These are phyloP conservation scores for Pipistrellus nathusii DNA, from an alignment of 2,797 vertebrate genomes.

Conservation along the genomic window DNA sequence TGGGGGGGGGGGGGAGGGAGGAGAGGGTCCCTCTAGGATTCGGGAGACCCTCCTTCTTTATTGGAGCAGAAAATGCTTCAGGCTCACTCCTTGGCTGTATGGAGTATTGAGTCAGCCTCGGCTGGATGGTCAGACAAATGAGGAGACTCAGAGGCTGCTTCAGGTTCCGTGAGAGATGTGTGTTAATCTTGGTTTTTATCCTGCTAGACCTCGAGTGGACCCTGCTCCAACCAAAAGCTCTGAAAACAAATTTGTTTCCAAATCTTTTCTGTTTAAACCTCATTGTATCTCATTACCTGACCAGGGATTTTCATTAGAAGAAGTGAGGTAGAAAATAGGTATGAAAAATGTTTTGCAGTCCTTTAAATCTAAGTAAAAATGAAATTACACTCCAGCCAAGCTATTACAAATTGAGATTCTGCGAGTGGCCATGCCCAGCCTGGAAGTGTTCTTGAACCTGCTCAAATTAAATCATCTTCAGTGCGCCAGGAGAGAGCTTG, in stretches of 20 bases:
- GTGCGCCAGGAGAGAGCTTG: background rate
- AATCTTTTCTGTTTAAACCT: conserved; percentile 29
- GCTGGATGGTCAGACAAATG: background rate
- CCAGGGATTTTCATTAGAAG: conserved; percentile 53
- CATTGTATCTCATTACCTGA: background rate
- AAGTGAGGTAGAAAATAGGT: conserved; percentile 7
- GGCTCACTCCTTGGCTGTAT: background rate
- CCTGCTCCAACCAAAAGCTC: background rate
- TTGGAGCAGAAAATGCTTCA: background rate
- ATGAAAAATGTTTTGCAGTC: conserved; percentile 37
- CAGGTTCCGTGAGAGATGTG: background rate
- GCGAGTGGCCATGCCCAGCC: background rate
- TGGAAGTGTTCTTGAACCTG: conserved; percentile 57
- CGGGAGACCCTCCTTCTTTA: too few species aligned
- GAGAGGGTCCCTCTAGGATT: background rate
- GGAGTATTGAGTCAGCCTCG: background rate
- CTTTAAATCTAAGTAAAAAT: conserved; percentile 56
- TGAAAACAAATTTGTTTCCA: conserved; percentile 43
- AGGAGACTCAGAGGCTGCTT: background rate
- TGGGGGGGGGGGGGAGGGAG: too few species aligned
- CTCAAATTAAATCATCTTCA: conserved; percentile 64
- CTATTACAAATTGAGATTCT: conserved; percentile 54
- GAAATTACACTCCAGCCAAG: conserved; percentile 43
- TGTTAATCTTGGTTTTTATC: conserved; percentile 15
- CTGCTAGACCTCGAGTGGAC: background rate